phyloP scores from a whole-genome alignment of 2,113 vertebrate species.

The Heptranchias perlo region DNA sequence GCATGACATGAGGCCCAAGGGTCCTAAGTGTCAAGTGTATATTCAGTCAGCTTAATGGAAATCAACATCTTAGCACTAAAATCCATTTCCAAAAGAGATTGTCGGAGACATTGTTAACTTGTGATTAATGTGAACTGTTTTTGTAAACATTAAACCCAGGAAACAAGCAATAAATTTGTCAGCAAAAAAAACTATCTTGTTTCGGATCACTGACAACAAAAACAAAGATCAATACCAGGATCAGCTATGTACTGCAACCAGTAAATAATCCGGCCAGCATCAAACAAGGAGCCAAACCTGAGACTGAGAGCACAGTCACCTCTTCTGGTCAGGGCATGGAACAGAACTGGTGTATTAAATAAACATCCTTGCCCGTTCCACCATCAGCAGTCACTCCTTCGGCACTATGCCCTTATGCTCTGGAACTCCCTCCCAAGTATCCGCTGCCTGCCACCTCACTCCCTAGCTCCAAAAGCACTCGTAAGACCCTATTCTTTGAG shows the following conservation, averaged over 20 bases:
- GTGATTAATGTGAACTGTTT: constrained; percentile 28
- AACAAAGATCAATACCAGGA: constrained; percentile 30
- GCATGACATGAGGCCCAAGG: background rate
- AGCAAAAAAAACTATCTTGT: background rate
- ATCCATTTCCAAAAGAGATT: background rate
- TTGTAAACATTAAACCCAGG: constrained; percentile 33
- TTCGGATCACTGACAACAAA: constrained; percentile 17
- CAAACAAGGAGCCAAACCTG: background rate
- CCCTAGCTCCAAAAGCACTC: background rate
- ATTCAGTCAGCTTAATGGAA: constrained; percentile 23
- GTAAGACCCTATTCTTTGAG: background rate
- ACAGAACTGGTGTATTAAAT: background rate
- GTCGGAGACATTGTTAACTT: background rate
- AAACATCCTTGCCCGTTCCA: background rate
- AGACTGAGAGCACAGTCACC: background rate
- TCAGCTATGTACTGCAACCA: background rate
- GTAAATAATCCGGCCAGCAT: constrained; percentile 18
- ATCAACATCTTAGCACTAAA: constrained; percentile 2
- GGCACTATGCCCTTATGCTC: background rate
- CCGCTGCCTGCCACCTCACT: background rate
- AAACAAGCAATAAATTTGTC: constrained; percentile 29
- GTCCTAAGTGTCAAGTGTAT: background rate
- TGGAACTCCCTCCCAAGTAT: background rate
- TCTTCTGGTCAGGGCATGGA: background rate
- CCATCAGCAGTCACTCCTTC: background rate